phyloP scores from a whole-genome alignment of 2,113 vertebrate genomes.

The Hippopotamus amphibius region DNA sequence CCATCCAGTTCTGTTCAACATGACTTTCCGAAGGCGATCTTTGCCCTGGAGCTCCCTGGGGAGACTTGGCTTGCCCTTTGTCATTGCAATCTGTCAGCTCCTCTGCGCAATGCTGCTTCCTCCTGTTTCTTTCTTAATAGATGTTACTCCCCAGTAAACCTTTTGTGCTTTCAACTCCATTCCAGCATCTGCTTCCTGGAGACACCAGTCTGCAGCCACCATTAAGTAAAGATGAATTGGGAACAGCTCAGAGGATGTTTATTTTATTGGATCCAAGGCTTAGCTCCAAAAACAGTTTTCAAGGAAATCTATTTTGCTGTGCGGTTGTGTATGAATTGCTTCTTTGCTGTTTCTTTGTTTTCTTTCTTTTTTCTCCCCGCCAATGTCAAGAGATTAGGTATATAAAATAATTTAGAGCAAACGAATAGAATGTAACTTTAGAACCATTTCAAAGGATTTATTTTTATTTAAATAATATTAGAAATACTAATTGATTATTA shows the following conservation, averaged over 20 bases:
- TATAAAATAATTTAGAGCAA: not conserved
- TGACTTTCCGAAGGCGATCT: not conserved
- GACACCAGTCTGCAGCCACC: rapidly evolving
- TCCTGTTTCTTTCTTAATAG: not conserved
- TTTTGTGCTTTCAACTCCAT: not conserved
- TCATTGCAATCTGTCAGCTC: rapidly evolving
- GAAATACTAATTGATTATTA: not conserved
- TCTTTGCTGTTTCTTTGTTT: not conserved
- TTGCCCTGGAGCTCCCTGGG: not conserved
- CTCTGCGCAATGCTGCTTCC: not conserved
- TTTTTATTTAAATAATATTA: not conserved
- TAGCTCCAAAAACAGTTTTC: not conserved
- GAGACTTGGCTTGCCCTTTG: not conserved
- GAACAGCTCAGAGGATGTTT: not conserved
- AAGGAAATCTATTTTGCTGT: not conserved
- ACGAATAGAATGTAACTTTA: not conserved
- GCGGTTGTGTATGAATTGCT: not conserved
- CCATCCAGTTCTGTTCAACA: not conserved
- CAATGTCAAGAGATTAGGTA: not conserved
- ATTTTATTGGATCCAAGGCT: not conserved
- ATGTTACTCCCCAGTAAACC: not conserved
- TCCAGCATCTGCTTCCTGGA: not conserved
- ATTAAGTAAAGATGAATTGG: not conserved
- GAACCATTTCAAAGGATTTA: not conserved
- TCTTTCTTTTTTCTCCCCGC: not conserved